Base-by-base conservation (phyloP, 2,888 invertebrate genomes). In the Catocala nupta region DNA sequence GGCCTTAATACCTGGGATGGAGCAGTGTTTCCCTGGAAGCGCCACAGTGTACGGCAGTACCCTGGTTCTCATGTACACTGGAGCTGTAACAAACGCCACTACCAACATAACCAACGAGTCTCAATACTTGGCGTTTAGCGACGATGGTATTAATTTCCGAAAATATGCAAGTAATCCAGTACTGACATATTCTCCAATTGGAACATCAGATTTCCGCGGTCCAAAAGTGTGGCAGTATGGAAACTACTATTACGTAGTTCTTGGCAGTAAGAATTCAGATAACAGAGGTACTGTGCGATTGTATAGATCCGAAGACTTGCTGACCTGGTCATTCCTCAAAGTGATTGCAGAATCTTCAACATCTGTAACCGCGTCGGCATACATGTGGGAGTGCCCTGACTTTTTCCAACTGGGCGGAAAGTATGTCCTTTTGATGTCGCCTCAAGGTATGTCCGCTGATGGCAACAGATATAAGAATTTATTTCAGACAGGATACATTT, bases 371-470 rank as follows among this genome's bases (percentile, higher is more conserved):
- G 90, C 91, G 5, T 92, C 89, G 69, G 91, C 91, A 5, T 92
- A 89, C 59, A 93, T 94, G 92, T 95, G 93, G 92, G 95, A 95
- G 70, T 95, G 95, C 63, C 95, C 95, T 0, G 94, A 95, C 65
- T 91, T 95, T 62, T 94, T 94, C 39, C 90, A 93, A 64, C 72
- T 95, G 5, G 80, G 87, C 49, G 91, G 91, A 8, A 93, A 87
- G 58, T 87, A 85, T 62, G 78, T 95, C 0, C 70, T 95, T 7
- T 80, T 95, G 1, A 87, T 94, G 84, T 94, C 93, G 8, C 91
- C 93, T 1, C 93, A 94, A 80, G 93, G 93, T 13, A 75, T 94
- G 52, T 74, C 81, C 45, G 81, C 88, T 3, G 70, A 85, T 65
- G 93, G 92, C 0, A 91, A 94, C 54, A 82, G 92, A 65, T 93